These are phyloP conservation scores for Corythoichthys intestinalis DNA, from an alignment of 2,113 vertebrate genomes.

Conservation along the genomic window DNA sequence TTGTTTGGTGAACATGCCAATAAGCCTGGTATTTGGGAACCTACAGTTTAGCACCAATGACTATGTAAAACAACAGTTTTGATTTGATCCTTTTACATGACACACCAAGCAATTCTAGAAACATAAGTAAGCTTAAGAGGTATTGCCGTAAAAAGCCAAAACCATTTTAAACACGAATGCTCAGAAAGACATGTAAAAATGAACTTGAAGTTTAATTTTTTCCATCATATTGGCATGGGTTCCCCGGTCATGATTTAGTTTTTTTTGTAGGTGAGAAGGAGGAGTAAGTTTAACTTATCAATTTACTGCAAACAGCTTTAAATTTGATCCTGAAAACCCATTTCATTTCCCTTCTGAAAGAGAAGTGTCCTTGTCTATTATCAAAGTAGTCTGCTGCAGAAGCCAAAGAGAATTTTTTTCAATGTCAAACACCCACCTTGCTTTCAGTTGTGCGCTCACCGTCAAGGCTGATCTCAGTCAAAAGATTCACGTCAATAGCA, in stretches of 20 bases:
- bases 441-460: not conserved
- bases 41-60: too few relatives aligned
- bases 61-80: not conserved
- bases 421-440: slow-evolving; percentile 9
- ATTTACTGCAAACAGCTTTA: not conserved
- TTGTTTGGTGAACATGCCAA: too few relatives aligned
- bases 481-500: not conserved
- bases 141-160: not conserved
- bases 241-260: not conserved
- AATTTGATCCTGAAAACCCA: not conserved
- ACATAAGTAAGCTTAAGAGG: not conserved
- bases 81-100: not conserved
- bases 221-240: not conserved
- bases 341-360: slow-evolving; percentile 4
- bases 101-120: not conserved
- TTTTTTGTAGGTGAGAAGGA: not conserved
- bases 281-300: not conserved
- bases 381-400: not conserved
- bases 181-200: not conserved
- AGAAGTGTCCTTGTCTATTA: slow-evolving; percentile 3
- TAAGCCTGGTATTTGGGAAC: too few relatives aligned
- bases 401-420: not conserved
- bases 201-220: not conserved
- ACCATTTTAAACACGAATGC: not conserved
- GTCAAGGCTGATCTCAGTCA: slow-evolving; percentile 5